A percentile compares a stretch with the other conserved stretches of the same genome.
These are phyloP conservation scores for Hoplodrina ambigua DNA, from an alignment of 2,888 invertebrate species.

Conservation along the genomic window DNA sequence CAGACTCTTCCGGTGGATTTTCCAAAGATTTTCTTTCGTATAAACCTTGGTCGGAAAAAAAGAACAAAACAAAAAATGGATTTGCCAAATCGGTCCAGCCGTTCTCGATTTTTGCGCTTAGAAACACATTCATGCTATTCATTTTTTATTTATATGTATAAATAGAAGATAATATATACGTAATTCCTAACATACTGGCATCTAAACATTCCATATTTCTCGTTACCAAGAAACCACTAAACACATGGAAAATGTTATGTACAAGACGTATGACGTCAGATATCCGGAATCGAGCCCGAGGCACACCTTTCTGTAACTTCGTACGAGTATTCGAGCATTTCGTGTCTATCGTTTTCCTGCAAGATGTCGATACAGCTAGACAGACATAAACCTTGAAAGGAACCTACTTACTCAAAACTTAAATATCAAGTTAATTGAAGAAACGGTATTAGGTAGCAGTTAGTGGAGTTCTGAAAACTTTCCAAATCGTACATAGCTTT, in stretches of 20 bases:
- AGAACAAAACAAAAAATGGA: no score
- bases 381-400: not conserved
- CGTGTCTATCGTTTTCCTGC: conserved; percentile 11
- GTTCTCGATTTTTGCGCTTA: no score
- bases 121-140: no score
- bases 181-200: not conserved
- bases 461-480: not conserved
- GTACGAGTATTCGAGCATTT: conserved; percentile 9
- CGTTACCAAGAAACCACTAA: conserved; percentile 31
- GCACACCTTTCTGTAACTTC: conserved; percentile 37
- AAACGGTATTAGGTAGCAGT: not conserved
- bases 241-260: conserved; percentile 40
- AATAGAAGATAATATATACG: no score
- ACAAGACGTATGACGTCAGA: conserved; percentile 38
- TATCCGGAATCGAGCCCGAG: conserved; percentile 33
- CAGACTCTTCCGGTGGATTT: no score
- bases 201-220: conserved; percentile 19
- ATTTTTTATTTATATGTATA: no score
- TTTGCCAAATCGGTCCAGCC: no score
- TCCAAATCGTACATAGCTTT: not conserved
- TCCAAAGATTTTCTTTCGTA: no score
- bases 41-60: no score
- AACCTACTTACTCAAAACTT: not conserved
- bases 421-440: not conserved
- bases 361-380: conserved; percentile 15